Percentiles rank a stretch among this genome's conserved stretches.
Evolutionary conservation across 2,113 vertebrate species (phyloP).

Genomic region (Dasyurus viverrinus): DNA sequence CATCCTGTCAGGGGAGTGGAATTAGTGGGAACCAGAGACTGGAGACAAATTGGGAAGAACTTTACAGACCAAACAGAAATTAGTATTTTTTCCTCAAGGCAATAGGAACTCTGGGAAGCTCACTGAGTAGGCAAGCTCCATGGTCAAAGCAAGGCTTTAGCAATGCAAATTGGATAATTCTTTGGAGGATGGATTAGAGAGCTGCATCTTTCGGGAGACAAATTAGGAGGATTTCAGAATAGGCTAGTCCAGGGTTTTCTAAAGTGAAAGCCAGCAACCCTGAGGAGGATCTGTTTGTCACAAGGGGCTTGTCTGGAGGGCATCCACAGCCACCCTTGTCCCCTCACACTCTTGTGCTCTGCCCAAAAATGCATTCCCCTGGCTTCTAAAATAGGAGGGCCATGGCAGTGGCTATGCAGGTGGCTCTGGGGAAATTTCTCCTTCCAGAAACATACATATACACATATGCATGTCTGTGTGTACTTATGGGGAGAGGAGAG

Average conservation of each 20-base stretch:
- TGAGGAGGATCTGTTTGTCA: background rate
- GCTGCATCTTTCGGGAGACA: background rate
- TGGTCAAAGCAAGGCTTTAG: background rate
- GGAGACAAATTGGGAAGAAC: background rate
- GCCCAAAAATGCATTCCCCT: background rate
- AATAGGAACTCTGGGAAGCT: background rate
- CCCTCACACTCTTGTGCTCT: background rate
- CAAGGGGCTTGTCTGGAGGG: background rate
- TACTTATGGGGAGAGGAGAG: too few species aligned
- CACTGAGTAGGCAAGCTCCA: background rate
- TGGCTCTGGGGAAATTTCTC: background rate
- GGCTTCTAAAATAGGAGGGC: background rate
- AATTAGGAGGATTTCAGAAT: background rate
- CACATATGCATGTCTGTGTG: too few species aligned
- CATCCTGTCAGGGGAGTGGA: background rate
- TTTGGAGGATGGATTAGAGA: background rate
- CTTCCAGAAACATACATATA: background rate
- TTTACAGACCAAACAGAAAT: background rate
- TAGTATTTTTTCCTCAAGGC: background rate
- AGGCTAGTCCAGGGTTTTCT: background rate
- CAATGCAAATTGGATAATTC: background rate
- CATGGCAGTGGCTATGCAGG: background rate
- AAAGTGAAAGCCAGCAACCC: background rate
- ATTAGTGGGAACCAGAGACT: background rate
- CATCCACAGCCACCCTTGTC: background rate